Evolutionary conservation across 1,140 invertebrate genomes (phyloP).

Genomic region (Cherax destructor): DNA sequence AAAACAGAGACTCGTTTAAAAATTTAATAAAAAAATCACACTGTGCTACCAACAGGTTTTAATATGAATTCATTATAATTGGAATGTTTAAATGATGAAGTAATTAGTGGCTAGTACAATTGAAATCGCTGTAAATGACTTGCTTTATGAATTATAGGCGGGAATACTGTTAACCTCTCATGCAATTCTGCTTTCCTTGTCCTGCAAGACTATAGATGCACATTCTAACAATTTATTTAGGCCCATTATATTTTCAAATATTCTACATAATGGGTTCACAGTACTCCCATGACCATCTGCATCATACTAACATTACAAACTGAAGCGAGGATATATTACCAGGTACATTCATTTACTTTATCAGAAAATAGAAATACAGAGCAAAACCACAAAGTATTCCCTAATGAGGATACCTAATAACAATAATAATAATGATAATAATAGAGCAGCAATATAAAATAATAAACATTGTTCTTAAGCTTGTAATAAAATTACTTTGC

Average conservation of each 20-base stretch:
- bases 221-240: background rate
- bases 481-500: background rate
- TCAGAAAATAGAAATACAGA: background rate
- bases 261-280: background rate
- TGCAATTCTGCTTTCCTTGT: background rate
- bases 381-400: too few relatives aligned
- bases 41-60: background rate
- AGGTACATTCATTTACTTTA: background rate
- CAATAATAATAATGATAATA: background rate
- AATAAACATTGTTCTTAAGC: background rate
- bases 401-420: too few relatives aligned
- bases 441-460: background rate
- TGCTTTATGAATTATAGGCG: background rate
- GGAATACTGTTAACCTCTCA: background rate
- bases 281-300: background rate
- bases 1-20: background rate
- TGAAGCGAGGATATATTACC: background rate
- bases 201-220: background rate
- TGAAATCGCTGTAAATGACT: background rate
- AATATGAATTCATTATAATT: background rate
- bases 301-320: background rate
- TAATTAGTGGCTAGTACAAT: background rate
- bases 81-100: slow-evolving; percentile 6
- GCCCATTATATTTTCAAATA: background rate
- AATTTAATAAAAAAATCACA: slow-evolving; percentile 12